Evolutionary conservation across 1,140 invertebrate genomes (phyloP).

Genomic region (Zaprionus vittiger): DNA sequence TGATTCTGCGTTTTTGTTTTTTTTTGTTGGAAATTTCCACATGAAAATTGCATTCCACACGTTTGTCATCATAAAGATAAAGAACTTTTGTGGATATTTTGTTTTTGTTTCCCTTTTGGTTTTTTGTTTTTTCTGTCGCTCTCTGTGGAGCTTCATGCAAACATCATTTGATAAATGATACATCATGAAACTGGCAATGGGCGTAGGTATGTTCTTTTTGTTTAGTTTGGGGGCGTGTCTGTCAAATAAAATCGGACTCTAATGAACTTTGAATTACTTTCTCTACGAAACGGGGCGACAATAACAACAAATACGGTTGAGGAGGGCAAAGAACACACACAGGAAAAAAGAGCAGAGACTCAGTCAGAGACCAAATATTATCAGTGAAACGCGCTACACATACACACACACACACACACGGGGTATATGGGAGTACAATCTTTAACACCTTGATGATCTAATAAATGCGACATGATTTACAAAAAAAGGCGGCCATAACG

Average conservation of each 20-base stretch:
- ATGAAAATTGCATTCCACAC: conserved; percentile 23
- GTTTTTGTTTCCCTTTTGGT: conserved; percentile 2
- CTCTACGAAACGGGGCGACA: conserved; percentile 13
- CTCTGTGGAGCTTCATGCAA: not conserved
- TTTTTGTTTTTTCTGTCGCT: not conserved
- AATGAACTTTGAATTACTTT: conserved; percentile 69
- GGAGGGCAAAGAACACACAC: conserved; percentile 10
- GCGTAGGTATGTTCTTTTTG: not conserved
- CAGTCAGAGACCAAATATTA: conserved; percentile 55
- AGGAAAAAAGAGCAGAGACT: conserved; percentile 41
- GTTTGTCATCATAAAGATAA: conserved; percentile 33
- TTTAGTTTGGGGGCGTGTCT: conserved; percentile 32
- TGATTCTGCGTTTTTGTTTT: not conserved
- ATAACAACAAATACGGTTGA: conserved; percentile 16
- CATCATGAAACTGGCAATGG: conserved; percentile 9
- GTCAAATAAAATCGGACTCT: conserved; percentile 47
- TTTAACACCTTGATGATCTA: conserved; percentile 78
- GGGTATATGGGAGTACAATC: conserved; percentile 45
- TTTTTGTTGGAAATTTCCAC: conserved; percentile 22
- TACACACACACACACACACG: not conserved
- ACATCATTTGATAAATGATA: conserved; percentile 23
- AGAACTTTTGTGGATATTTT: not conserved
- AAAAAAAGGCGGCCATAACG: conserved; percentile 53
- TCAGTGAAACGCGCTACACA: conserved; percentile 58
- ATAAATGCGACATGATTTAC: conserved; percentile 78